phyloP scores from a whole-genome alignment of 2,113 vertebrate species.

The Sinocyclocheilus grahami region DNA sequence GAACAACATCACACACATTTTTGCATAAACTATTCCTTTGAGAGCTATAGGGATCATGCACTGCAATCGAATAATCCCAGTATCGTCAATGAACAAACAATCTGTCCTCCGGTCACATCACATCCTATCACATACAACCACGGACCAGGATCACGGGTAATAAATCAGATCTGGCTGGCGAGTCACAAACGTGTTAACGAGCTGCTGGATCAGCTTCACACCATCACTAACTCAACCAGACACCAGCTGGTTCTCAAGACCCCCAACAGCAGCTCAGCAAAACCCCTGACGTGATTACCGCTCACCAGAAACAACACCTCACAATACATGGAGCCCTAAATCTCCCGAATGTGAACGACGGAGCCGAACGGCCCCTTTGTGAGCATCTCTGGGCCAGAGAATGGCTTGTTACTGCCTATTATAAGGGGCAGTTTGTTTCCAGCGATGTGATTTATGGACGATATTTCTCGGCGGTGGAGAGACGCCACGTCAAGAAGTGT shows the following conservation, averaged over 20 bases:
- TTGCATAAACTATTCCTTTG: background rate
- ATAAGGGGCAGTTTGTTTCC: constrained; percentile 23
- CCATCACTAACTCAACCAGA: too few species aligned
- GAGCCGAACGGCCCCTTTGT: constrained; percentile 9
- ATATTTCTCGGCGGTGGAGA: constrained; percentile 17
- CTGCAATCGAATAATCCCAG: background rate
- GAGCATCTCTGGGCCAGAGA: constrained; percentile 17
- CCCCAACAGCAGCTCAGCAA: background rate
- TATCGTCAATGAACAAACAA: too few species aligned
- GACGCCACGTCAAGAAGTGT: constrained; percentile 7
- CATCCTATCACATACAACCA: too few species aligned
- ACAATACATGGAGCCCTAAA: constrained; percentile 3
- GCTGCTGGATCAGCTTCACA: constrained; percentile 51
- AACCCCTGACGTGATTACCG: constrained; percentile 1
- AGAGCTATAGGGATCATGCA: background rate
- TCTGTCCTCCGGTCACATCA: too few species aligned
- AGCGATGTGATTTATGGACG: constrained; percentile 22
- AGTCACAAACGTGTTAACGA: constrained; percentile 55
- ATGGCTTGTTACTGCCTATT: constrained; percentile 1
- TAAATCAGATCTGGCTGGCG: too few species aligned
- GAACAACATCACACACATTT: too few species aligned
- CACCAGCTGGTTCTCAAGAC: too few species aligned
- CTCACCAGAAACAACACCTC: constrained; percentile 32
- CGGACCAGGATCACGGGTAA: too few species aligned
- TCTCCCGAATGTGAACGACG: background rate